Percentiles rank a stretch among this genome's conserved stretches.
These are phyloP conservation scores for Cryptops parisi DNA, from an alignment of 2,888 invertebrate genomes.

Conservation along the genomic window DNA sequence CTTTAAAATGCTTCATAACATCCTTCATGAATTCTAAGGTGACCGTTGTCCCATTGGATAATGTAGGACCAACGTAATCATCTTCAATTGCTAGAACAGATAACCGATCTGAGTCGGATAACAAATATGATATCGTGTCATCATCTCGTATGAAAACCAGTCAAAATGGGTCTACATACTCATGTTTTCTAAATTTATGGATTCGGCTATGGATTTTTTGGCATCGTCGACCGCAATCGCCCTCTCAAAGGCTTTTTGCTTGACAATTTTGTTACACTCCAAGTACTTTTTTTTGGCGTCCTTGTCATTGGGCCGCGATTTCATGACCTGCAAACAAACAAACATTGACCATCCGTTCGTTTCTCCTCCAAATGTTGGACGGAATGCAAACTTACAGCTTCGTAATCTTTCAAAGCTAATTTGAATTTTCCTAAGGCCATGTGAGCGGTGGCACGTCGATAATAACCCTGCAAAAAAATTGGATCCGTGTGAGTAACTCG, in stretches of 20 bases:
- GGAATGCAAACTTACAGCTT: slow-evolving; percentile 56
- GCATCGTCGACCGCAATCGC: slow-evolving; percentile 89
- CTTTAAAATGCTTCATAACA: slow-evolving; percentile 76
- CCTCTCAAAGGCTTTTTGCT: slow-evolving; percentile 86
- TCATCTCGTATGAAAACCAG: neutral
- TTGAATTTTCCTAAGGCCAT: slow-evolving; percentile 98
- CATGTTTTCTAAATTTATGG: slow-evolving; percentile 79
- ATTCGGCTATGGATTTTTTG: slow-evolving; percentile 71
- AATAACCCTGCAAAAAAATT: slow-evolving; percentile 52
- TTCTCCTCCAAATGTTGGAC: neutral
- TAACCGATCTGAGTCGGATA: no score
- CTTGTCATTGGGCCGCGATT: slow-evolving; percentile 80
- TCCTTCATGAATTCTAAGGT: slow-evolving; percentile 77
- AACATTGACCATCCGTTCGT: neutral
- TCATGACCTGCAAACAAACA: slow-evolving; percentile 52
- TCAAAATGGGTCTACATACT: slow-evolving; percentile 38
- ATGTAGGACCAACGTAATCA: slow-evolving; percentile 77
- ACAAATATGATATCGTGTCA: neutral
- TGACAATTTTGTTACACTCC: slow-evolving; percentile 93
- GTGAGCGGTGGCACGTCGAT: slow-evolving; percentile 86
- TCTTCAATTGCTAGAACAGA: slow-evolving; percentile 92
- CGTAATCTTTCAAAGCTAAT: slow-evolving; percentile 89
- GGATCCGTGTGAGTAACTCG: neutral
- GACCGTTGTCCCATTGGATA: slow-evolving; percentile 73
- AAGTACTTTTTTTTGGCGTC: slow-evolving; percentile 83